phyloP scores from a whole-genome alignment of 2,113 vertebrate genomes.

The Hucho hucho region DNA sequence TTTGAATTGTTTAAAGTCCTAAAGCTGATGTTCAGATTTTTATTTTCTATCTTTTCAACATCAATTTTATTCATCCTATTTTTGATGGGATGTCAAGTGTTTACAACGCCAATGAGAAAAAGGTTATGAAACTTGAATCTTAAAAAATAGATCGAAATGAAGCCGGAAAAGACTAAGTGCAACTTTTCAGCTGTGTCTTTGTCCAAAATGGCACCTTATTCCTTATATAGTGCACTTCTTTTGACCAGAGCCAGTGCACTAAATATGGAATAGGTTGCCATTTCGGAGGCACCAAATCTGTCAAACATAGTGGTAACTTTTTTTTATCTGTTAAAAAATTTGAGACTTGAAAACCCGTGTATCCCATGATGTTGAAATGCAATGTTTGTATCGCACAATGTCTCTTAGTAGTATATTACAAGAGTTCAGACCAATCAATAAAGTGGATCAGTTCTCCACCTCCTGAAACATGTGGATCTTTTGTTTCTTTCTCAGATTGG shows the following conservation, averaged over 20 bases:
- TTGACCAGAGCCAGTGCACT: too few relatives aligned
- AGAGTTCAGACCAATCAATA: slow-evolving; percentile 87
- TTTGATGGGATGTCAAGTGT: slow-evolving; percentile 71
- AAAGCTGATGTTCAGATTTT: slow-evolving; percentile 66
- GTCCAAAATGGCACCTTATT: too few relatives aligned
- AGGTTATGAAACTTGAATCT: slow-evolving; percentile 79
- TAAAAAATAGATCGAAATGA: slow-evolving; percentile 68
- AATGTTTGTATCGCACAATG: slow-evolving; percentile 80
- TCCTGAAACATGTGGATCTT: slow-evolving; percentile 46
- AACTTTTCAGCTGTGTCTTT: slow-evolving; percentile 55
- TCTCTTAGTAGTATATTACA: slow-evolving; percentile 83
- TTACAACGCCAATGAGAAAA: slow-evolving; percentile 75
- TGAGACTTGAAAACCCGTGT: slow-evolving; percentile 83
- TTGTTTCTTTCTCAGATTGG: not conserved
- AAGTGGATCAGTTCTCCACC: slow-evolving; percentile 83
- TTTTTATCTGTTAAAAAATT: slow-evolving; percentile 65
- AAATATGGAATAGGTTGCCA: too few relatives aligned
- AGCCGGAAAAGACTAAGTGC: slow-evolving; percentile 67
- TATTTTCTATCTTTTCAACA: slow-evolving; percentile 59
- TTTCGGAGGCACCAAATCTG: slow-evolving; percentile 26
- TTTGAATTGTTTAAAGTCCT: slow-evolving; percentile 54
- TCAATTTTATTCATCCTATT: slow-evolving; percentile 66
- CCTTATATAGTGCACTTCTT: too few relatives aligned
- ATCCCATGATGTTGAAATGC: slow-evolving; percentile 75
- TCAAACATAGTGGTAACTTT: slow-evolving; percentile 63